Evolutionary conservation across 2,888 invertebrate genomes (phyloP).

Genomic region (Rhorus exstirpatorius): DNA sequence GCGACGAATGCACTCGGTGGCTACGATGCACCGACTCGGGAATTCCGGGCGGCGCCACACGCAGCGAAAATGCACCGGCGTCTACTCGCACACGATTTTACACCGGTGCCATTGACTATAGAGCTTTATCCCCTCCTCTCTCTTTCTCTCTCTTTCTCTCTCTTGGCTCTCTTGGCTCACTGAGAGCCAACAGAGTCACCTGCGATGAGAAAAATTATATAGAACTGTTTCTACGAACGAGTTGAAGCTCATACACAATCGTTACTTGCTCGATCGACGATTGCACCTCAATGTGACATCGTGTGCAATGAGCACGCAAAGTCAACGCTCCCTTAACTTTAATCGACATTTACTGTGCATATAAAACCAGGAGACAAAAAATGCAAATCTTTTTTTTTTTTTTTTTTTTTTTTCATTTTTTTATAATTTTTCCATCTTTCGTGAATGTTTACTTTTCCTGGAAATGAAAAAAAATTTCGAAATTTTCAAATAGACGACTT

Average conservation of each 20-base stretch:
- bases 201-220: neutral
- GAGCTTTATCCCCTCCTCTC: neutral
- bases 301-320: too few relatives aligned
- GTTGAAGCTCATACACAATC: neutral
- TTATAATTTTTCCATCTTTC: too few relatives aligned
- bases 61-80: constrained; percentile 81
- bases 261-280: too few relatives aligned
- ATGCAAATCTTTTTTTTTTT: too few relatives aligned
- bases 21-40: constrained; percentile 87
- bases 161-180: neutral
- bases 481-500: too few relatives aligned
- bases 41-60: constrained; percentile 87
- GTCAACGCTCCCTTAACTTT: too few relatives aligned
- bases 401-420: too few relatives aligned
- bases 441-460: too few relatives aligned
- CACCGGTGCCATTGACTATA: constrained; percentile 29
- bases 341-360: too few relatives aligned
- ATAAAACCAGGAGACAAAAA: too few relatives aligned
- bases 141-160: neutral
- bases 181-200: neutral
- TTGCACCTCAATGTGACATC: too few relatives aligned
- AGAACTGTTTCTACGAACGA: neutral
- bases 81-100: constrained; percentile 85
- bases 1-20: constrained; percentile 86
- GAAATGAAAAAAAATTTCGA: too few relatives aligned